Evolutionary conservation across 1,140 invertebrate species (phyloP).

Genomic region (Penaeus vannamei): DNA sequence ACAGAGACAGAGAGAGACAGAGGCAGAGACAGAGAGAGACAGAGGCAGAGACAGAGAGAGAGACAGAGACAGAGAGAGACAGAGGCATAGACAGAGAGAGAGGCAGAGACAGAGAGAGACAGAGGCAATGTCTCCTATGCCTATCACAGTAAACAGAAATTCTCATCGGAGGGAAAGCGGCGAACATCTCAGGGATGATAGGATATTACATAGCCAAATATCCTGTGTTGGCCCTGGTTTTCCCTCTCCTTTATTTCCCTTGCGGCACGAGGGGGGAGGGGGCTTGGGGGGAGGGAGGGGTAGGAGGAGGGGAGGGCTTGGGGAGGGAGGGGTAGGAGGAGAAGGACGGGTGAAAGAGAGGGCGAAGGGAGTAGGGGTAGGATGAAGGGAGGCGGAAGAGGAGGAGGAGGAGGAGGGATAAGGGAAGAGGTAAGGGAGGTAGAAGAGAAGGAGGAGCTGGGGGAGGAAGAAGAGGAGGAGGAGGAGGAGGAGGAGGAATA

Average conservation of each 20-base stretch:
- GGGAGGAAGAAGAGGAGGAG: too few species aligned
- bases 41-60: background rate
- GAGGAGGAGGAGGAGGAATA: background rate
- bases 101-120: background rate
- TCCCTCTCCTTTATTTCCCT: too few species aligned
- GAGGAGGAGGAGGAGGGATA: background rate
- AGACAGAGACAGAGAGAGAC: background rate
- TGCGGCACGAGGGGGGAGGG: too few species aligned
- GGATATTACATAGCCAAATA: too few species aligned
- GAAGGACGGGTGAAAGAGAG: background rate
- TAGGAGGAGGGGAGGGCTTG: background rate
- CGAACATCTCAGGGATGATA: too few species aligned
- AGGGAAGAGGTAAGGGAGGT: background rate
- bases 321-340: background rate
- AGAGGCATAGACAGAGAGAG: background rate
- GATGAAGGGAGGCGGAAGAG: background rate
- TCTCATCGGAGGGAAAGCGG: too few species aligned
- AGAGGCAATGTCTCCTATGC: too few species aligned
- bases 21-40: conserved; percentile 9
- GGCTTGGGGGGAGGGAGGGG: background rate
- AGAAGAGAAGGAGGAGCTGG: background rate
- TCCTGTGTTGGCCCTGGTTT: too few species aligned
- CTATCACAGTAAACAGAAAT: too few species aligned
- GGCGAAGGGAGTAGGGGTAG: background rate
- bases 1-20: background rate